A percentile compares a stretch with the other conserved stretches of the same genome.
phyloP scores from a whole-genome alignment of 1,140 invertebrate genomes.

The Formica selysi region DNA sequence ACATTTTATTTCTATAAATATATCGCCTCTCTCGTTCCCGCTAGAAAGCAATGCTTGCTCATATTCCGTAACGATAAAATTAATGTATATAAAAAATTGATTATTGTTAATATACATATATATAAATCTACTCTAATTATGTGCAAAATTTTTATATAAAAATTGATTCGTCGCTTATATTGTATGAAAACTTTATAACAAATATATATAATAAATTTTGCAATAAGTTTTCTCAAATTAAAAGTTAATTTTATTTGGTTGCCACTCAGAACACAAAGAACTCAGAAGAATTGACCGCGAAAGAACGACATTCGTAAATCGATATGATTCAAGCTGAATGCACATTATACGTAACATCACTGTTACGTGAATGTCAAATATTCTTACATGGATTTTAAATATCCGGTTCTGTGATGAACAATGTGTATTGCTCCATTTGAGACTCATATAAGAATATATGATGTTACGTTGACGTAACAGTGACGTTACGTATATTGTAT shows the following conservation, averaged over 20 bases:
- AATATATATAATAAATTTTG: slow-evolving; percentile 6
- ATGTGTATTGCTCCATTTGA: no score
- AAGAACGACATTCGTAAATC: slow-evolving; percentile 62
- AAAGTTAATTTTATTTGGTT: slow-evolving; percentile 27
- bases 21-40: background rate
- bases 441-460: no score
- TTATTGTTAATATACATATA: background rate
- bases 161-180: background rate
- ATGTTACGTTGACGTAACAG: no score
- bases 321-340: slow-evolving; percentile 49
- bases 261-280: slow-evolving; percentile 2
- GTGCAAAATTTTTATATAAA: background rate
- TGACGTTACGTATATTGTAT: no score
- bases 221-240: slow-evolving; percentile 15
- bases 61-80: background rate
- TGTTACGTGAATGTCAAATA: no score
- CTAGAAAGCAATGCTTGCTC: background rate
- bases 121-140: background rate
- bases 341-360: no score
- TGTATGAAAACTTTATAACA: background rate
- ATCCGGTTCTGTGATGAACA: no score
- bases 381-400: no score
- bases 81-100: background rate
- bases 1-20: slow-evolving; percentile 34
- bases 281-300: slow-evolving; percentile 39